Percentiles rank a stretch among this genome's conserved stretches.
phyloP scores from a whole-genome alignment of 2,888 invertebrate genomes.

The Steinernema carpocapsae region DNA sequence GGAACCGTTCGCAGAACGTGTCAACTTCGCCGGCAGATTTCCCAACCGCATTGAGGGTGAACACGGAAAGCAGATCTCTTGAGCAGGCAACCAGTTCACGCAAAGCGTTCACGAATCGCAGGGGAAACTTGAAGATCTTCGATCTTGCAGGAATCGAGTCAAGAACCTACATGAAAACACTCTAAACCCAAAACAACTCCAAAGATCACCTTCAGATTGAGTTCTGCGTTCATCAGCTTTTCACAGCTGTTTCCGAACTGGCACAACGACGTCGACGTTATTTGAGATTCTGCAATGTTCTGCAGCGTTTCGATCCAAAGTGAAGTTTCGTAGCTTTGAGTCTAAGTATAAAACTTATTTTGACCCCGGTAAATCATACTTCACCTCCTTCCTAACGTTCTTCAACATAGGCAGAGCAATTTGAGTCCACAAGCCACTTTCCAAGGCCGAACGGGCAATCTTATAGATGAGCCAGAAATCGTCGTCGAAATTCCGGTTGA shows the following conservation, averaged over 20 bases:
- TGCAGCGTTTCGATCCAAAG: conserved; percentile 41
- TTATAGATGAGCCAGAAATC: conserved; percentile 37
- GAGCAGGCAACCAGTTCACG: neutral
- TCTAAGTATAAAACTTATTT: conserved; percentile 39
- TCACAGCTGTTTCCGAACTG: neutral
- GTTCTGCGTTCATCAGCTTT: conserved; percentile 3
- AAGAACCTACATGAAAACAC: neutral
- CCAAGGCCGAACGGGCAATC: conserved; percentile 42
- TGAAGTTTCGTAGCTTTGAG: conserved; percentile 44
- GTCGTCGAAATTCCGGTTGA: neutral
- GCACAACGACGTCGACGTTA: neutral
- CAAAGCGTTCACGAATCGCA: neutral
- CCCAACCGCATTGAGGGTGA: neutral
- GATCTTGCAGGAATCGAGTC: neutral
- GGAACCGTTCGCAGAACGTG: neutral
- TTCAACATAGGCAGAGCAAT: conserved; percentile 45
- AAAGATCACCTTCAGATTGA: neutral
- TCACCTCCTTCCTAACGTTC: conserved; percentile 37
- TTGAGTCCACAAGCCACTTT: conserved; percentile 45
- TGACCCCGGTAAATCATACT: neutral
- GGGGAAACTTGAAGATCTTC: conserved; percentile 2
- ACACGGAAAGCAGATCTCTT: neutral
- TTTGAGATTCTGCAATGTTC: conserved; percentile 42
- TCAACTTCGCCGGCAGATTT: neutral
- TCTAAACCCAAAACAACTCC: neutral